These are phyloP conservation scores for Spea multiplicata DNA, from an alignment of 2,113 vertebrate genomes.

Conservation along the genomic window DNA sequence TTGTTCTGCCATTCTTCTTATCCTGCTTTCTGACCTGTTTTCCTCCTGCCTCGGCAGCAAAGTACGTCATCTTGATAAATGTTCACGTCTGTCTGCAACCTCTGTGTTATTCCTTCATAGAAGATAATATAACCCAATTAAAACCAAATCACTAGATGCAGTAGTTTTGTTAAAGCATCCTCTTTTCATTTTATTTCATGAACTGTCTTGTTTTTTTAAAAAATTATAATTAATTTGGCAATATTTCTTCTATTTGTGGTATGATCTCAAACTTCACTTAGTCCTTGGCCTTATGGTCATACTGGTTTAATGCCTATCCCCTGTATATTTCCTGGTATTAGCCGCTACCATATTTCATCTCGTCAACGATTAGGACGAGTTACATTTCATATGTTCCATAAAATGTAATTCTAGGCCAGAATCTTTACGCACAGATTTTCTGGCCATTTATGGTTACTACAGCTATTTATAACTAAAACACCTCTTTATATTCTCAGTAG, in stretches of 20 bases:
- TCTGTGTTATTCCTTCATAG: constrained; percentile 9
- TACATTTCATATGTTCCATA: too few species aligned
- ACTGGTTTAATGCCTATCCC: too few species aligned
- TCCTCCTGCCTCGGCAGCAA: constrained; percentile 1
- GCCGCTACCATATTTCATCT: too few species aligned
- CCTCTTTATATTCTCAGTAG: constrained; percentile 13
- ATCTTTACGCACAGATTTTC: not conserved
- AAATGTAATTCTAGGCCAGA: not conserved
- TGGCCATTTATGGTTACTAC: not conserved
- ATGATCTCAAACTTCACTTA: too few species aligned
- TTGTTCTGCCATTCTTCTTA: constrained; percentile 13
- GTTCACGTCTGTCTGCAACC: constrained; percentile 11
- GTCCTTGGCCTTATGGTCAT: too few species aligned
- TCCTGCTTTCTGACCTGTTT: constrained; percentile 15
- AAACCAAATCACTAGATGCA: constrained; percentile 1
- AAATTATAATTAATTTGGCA: too few species aligned
- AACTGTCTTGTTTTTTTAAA: too few species aligned
- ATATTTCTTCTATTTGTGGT: too few species aligned
- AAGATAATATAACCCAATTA: constrained; percentile 38
- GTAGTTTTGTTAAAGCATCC: constrained; percentile 7
- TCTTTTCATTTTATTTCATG: too few species aligned
- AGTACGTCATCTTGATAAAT: constrained; percentile 16
- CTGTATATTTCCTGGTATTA: too few species aligned
- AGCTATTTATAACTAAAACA: not conserved
- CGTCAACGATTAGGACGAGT: too few species aligned